A percentile compares a stretch with the other conserved stretches of the same genome.
phyloP scores from a whole-genome alignment of 2,888 invertebrate species.

The Hoplodrina ambigua region DNA sequence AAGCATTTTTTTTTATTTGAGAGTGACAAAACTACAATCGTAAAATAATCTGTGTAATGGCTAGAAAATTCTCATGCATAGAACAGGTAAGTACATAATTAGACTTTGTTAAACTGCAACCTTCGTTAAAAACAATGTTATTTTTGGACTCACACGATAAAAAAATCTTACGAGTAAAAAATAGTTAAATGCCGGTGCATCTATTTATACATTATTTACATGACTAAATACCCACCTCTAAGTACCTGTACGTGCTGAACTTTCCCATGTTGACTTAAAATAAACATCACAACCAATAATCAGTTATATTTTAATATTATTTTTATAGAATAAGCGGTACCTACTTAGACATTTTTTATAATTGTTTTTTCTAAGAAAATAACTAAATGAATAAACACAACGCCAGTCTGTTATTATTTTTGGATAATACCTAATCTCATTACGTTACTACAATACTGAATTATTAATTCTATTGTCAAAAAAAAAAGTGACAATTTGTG shows the following conservation, averaged over 20 bases:
- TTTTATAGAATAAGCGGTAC: slow-evolving; percentile 35
- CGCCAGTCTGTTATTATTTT: slow-evolving; percentile 29
- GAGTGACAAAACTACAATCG: too few species aligned
- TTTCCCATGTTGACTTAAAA: slow-evolving; percentile 87
- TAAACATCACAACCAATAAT: slow-evolving; percentile 82
- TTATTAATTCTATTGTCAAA: slow-evolving; percentile 8
- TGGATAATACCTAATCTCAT: slow-evolving; percentile 5
- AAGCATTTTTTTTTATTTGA: neutral
- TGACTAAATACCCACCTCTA: slow-evolving; percentile 81
- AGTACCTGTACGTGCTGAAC: slow-evolving; percentile 89
- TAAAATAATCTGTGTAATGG: neutral
- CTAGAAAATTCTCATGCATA: neutral
- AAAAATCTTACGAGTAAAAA: too few species aligned
- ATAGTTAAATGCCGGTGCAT: neutral
- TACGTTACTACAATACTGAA: neutral
- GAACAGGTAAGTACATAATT: neutral
- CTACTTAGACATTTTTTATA: slow-evolving; percentile 40
- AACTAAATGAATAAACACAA: slow-evolving; percentile 12
- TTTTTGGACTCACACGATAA: neutral
- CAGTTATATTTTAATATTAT: slow-evolving; percentile 32
- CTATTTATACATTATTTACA: slow-evolving; percentile 2
- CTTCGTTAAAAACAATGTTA: neutral
- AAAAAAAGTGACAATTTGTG: slow-evolving; percentile 15
- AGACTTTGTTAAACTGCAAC: neutral
- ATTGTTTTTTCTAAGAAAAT: slow-evolving; percentile 24